Conservation (phyloP, 1,140 invertebrate species). For the Lepidotrigona ventralis region DNA sequence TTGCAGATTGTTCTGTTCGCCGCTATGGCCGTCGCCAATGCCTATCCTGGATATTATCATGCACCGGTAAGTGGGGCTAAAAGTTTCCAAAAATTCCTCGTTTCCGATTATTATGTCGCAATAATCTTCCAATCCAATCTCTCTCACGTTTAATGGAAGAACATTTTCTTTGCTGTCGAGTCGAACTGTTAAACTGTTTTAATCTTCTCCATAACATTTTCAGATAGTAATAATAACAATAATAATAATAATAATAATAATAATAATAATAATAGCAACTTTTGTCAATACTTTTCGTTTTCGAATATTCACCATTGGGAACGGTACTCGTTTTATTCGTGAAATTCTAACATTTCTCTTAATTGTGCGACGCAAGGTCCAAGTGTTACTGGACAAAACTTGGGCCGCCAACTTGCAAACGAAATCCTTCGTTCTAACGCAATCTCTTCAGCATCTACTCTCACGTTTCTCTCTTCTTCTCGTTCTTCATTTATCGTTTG, state of each 20-base stretch:
- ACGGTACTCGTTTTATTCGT: neutral
- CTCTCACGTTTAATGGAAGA: neutral
- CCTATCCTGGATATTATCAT: constrained; percentile 53
- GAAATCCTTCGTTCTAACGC: neutral
- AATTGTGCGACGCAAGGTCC: neutral
- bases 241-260: too few species aligned
- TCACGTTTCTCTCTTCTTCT: neutral
- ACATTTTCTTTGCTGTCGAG: neutral
- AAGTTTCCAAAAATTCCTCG: neutral
- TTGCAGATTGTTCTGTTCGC: constrained; percentile 77
- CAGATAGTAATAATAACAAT: too few species aligned
- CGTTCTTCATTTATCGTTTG: neutral
- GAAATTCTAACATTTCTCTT: constrained; percentile 9
- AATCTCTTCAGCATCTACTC: neutral
- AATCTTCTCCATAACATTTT: neutral
- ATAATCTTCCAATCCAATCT: constrained; percentile 15
- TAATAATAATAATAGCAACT: neutral
- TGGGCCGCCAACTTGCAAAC: neutral
- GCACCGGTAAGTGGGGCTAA: constrained; percentile 43
- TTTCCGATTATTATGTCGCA: neutral
- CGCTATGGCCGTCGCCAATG: constrained; percentile 70
- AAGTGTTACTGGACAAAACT: constrained; percentile 18
- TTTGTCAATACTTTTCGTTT: neutral
- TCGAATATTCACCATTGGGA: neutral
- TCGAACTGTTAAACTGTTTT: neutral